These are phyloP conservation scores for Caenorhabditis auriculariae DNA, from an alignment of 2,888 invertebrate species.

Conservation along the genomic window DNA sequence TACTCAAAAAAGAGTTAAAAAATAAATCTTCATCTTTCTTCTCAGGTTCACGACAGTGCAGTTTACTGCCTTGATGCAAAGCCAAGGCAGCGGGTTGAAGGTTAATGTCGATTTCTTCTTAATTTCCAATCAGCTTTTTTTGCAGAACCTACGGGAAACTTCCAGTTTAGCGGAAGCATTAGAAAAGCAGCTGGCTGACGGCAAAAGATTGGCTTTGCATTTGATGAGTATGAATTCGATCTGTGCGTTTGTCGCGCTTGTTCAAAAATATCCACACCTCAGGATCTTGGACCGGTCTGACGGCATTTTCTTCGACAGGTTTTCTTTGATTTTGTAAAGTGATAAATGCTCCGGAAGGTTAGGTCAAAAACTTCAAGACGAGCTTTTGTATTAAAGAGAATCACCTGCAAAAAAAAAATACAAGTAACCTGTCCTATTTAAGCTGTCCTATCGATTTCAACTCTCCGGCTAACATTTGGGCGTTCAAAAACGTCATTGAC, in stretches of 20 bases:
- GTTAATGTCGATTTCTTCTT: slow-evolving; percentile 1
- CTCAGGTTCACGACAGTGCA: slow-evolving; percentile 18
- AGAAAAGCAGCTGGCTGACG: slow-evolving; percentile 6
- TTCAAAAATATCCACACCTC: slow-evolving; percentile 14
- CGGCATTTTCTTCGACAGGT: slow-evolving; percentile 22
- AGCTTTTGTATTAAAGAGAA: too few relatives aligned
- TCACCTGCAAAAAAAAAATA: too few relatives aligned
- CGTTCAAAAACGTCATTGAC: too few relatives aligned
- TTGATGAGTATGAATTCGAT: slow-evolving; percentile 23
- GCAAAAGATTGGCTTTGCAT: slow-evolving; percentile 12
- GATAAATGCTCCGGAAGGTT: too few relatives aligned
- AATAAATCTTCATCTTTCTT: background rate
- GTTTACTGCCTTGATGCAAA: slow-evolving; percentile 4
- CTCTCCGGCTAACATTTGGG: too few relatives aligned
- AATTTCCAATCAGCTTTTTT: background rate
- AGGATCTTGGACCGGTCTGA: slow-evolving; percentile 17
- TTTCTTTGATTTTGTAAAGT: too few relatives aligned
- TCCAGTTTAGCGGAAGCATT: slow-evolving; percentile 7
- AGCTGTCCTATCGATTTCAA: too few relatives aligned
- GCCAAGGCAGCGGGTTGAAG: slow-evolving; percentile 10
- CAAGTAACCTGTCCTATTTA: too few relatives aligned
- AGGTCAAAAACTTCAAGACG: too few relatives aligned
- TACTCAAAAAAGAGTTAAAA: too few relatives aligned
- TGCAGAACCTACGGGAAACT: slow-evolving; percentile 17
- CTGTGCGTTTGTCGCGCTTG: slow-evolving; percentile 9